These are phyloP conservation scores for Bugula neritina DNA, from an alignment of 2,888 invertebrate genomes.

Conservation along the genomic window DNA sequence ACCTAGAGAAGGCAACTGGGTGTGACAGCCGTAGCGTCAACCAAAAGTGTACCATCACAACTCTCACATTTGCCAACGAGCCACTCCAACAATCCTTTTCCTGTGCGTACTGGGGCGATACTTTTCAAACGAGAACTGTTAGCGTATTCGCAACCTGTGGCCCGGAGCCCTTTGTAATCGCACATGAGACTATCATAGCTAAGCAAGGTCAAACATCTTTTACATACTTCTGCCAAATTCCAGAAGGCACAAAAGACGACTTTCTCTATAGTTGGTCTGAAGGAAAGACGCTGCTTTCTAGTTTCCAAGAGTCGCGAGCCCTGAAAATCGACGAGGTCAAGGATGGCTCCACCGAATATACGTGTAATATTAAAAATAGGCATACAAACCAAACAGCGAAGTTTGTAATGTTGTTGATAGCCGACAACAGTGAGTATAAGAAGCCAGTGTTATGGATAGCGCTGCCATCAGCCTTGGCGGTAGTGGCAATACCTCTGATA, in stretches of 20 bases:
- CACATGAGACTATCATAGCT: neutral
- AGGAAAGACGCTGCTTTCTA: neutral
- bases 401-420: neutral
- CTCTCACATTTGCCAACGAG: no score
- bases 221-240: neutral
- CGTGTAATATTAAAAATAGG: neutral
- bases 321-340: neutral
- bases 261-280: constrained; percentile 6
- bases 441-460: neutral
- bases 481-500: neutral
- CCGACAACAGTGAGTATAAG: neutral
- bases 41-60: no score
- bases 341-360: neutral
- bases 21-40: no score
- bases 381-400: neutral
- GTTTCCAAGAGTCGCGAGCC: neutral
- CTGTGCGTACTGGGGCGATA: no score
- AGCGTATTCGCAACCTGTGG: neutral
- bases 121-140: no score
- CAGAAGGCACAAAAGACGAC: neutral
- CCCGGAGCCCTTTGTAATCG: neutral
- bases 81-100: no score
- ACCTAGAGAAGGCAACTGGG: no score
- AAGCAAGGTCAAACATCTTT: neutral
- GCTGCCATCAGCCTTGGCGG: neutral